A percentile compares a stretch with the other conserved stretches of the same genome.
phyloP scores from a whole-genome alignment of 2,113 vertebrate species.

The Pyxicephalus adspersus region DNA sequence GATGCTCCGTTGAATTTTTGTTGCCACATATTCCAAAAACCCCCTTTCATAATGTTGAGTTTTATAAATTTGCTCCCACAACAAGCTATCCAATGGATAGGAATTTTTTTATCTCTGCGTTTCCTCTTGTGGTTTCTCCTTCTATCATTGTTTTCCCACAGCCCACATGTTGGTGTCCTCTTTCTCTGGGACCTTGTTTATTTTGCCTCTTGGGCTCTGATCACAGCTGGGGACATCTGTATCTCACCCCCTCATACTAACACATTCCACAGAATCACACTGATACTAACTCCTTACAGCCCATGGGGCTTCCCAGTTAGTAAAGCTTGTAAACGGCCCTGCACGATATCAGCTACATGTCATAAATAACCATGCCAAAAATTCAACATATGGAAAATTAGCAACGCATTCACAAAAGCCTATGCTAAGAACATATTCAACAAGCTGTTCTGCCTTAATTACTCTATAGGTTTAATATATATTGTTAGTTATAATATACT shows the following conservation, averaged over 20 bases:
- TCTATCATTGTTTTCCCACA: constrained; percentile 32
- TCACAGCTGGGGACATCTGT: constrained; percentile 49
- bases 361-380: background rate
- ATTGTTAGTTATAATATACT: too few species aligned
- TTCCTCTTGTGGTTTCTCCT: constrained; percentile 2
- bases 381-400: background rate
- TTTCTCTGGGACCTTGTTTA: constrained; percentile 8
- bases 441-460: too few species aligned
- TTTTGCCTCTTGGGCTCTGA: constrained; percentile 2
- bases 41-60: too few species aligned
- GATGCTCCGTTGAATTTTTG: too few species aligned
- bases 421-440: too few species aligned
- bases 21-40: too few species aligned
- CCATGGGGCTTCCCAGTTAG: background rate
- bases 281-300: constrained; percentile 10
- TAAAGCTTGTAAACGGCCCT: background rate
- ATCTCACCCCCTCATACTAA: constrained; percentile 29
- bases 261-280: constrained; percentile 33
- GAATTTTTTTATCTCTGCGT: background rate
- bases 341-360: background rate
- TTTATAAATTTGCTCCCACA: too few species aligned
- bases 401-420: background rate
- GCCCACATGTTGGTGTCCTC: constrained; percentile 16
- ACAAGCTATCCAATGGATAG: too few species aligned
- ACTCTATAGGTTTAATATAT: too few species aligned